These are phyloP conservation scores for Potamilus streckersoni DNA, from an alignment of 1,140 invertebrate genomes.

Conservation along the genomic window DNA sequence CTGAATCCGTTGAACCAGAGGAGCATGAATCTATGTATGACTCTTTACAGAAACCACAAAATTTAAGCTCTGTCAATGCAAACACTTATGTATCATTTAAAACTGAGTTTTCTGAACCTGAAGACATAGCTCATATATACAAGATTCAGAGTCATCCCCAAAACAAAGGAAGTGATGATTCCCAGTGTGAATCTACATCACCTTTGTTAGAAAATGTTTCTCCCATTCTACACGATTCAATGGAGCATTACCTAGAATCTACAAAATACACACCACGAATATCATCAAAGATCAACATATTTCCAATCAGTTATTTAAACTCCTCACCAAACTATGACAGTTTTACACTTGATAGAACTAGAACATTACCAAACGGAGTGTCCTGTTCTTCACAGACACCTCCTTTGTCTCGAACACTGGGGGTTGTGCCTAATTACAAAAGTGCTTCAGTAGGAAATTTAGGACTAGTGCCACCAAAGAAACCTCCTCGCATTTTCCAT, in stretches of 20 bases:
- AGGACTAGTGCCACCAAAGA: constrained; percentile 23
- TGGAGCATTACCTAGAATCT: constrained; percentile 25
- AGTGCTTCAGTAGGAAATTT: constrained; percentile 31
- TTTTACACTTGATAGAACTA: constrained; percentile 13
- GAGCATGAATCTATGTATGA: constrained; percentile 25
- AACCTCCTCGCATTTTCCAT: constrained; percentile 25
- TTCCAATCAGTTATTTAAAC: constrained; percentile 20
- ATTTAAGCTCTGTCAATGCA: constrained; percentile 19
- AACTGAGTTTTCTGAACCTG: constrained; percentile 47
- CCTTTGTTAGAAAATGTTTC: constrained; percentile 44
- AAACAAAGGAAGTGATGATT: constrained; percentile 34
- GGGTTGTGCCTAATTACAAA: constrained; percentile 13
- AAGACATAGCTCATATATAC: constrained; percentile 23
- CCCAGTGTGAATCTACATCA: constrained; percentile 50
- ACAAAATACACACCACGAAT: constrained; percentile 21
- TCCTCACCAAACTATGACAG: constrained; percentile 7
- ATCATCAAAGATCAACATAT: constrained; percentile 1
- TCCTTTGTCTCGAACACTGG: constrained; percentile 17
- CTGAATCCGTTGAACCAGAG: constrained; percentile 14
- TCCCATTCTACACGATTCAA: constrained; percentile 24
- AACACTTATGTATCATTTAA: constrained; percentile 57
- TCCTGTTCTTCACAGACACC: constrained; percentile 3
- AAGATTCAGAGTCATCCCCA: constrained; percentile 18
- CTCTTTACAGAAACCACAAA: constrained; percentile 25
- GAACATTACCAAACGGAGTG: constrained; percentile 26